Conservation (phyloP, 2,888 invertebrate species). For the Lapara coniferarum region DNA sequence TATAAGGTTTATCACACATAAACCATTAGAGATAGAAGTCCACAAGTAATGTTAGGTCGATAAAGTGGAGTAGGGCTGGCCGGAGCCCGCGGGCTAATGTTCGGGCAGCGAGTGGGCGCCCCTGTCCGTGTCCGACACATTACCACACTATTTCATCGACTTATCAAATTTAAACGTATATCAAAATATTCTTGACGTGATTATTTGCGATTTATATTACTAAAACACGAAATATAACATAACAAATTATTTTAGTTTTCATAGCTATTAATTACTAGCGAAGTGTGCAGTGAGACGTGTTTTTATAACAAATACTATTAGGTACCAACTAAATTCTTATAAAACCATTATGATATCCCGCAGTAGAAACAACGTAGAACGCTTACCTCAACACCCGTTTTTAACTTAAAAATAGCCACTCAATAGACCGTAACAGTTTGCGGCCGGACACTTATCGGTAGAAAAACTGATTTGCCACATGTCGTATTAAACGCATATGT, state of each 20-base stretch:
- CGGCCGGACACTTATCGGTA: slow-evolving; percentile 45
- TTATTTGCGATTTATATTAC: background rate
- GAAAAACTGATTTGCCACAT: slow-evolving; percentile 55
- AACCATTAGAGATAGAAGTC: slow-evolving; percentile 19
- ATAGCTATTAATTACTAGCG: too few relatives aligned
- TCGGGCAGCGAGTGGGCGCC: slow-evolving; percentile 53
- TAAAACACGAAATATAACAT: background rate
- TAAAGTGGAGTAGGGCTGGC: slow-evolving; percentile 28
- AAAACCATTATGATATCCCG: background rate
- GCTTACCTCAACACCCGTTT: background rate
- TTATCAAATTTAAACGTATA: slow-evolving; percentile 41
- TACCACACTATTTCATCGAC: slow-evolving; percentile 74
- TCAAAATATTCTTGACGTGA: slow-evolving; percentile 2
- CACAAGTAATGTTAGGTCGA: slow-evolving; percentile 28
- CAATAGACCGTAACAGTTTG: slow-evolving; percentile 57
- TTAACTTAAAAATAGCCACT: slow-evolving; percentile 19
- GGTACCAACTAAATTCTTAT: background rate
- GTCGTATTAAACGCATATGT: slow-evolving; percentile 68
- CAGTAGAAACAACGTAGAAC: background rate
- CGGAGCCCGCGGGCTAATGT: slow-evolving; percentile 48
- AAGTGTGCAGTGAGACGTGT: too few relatives aligned
- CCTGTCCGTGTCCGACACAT: slow-evolving; percentile 66
- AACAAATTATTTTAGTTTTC: too few relatives aligned
- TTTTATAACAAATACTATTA: too few relatives aligned
- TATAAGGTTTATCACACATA: background rate